phyloP scores from a whole-genome alignment of 2,797 vertebrate genomes.

The Microctenopoma steveboyesi region DNA sequence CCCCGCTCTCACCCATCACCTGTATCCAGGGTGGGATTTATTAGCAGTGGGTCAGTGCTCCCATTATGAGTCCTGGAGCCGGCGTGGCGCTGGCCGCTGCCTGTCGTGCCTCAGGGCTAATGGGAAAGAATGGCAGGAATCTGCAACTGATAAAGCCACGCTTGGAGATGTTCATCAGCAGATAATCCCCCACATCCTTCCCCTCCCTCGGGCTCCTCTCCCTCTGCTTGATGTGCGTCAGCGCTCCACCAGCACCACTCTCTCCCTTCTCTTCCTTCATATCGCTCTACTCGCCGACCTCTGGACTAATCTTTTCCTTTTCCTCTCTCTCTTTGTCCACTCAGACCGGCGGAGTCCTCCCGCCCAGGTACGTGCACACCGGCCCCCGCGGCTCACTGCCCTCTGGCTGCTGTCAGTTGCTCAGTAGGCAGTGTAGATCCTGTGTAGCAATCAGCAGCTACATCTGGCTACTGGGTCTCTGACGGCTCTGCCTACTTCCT shows the following conservation, averaged over 20 bases:
- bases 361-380: not conserved
- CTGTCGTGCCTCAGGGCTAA: slow-evolving; percentile 72
- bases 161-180: slow-evolving; percentile 79
- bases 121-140: slow-evolving; percentile 84
- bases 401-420: slow-evolving; percentile 87
- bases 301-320: not conserved
- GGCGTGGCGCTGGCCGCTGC: slow-evolving; percentile 40
- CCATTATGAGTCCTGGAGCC: slow-evolving; percentile 53
- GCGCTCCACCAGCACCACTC: not conserved
- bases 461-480: slow-evolving; percentile 99
- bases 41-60: slow-evolving; percentile 31
- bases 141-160: slow-evolving; percentile 75
- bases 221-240: slow-evolving; percentile 40
- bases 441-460: slow-evolving; percentile 98
- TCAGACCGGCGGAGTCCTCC: not conserved
- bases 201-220: slow-evolving; percentile 64
- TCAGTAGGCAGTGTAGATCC: slow-evolving; percentile 99
- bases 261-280: not conserved
- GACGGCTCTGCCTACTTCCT: slow-evolving; percentile 83
- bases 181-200: slow-evolving; percentile 77
- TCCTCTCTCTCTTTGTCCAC: not conserved
- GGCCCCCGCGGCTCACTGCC: not conserved
- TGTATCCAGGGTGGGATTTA: slow-evolving; percentile 25
- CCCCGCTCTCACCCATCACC: slow-evolving; percentile 36
- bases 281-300: not conserved